phyloP scores from a whole-genome alignment of 2,113 vertebrate species.

The Deroptyus accipitrinus region DNA sequence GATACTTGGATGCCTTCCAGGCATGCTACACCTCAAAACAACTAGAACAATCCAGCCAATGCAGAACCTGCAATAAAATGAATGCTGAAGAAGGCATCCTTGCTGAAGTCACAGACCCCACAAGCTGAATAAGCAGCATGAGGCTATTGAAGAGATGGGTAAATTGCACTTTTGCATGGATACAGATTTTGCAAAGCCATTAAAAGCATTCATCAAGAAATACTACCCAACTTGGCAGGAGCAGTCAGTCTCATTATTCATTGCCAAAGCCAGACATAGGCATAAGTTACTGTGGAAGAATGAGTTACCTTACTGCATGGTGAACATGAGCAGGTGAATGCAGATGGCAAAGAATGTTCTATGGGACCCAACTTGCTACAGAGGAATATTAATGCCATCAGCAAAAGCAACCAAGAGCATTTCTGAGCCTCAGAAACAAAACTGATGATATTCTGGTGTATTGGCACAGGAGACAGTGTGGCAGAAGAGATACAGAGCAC shows the following conservation, averaged over 20 bases:
- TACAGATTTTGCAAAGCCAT: neutral
- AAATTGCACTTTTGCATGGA: neutral
- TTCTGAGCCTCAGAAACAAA: neutral
- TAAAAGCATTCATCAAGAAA: neutral
- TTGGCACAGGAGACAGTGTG: neutral
- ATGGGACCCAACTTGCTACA: neutral
- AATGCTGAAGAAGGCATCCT: neutral
- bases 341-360: neutral
- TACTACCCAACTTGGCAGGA: neutral
- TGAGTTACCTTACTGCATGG: neutral
- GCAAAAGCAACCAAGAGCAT: neutral
- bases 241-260: neutral
- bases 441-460: neutral
- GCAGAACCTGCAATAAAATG: neutral
- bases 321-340: neutral
- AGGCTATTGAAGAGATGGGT: neutral
- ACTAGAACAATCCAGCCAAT: neutral
- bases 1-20: neutral
- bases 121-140: neutral
- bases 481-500: neutral
- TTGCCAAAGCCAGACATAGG: neutral
- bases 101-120: neutral
- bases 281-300: neutral
- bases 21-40: neutral
- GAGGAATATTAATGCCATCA: neutral